Evolutionary conservation across 92 coral and sea anemone genomes (phyloP).

Genomic region (Paramuricea clavata): DNA sequence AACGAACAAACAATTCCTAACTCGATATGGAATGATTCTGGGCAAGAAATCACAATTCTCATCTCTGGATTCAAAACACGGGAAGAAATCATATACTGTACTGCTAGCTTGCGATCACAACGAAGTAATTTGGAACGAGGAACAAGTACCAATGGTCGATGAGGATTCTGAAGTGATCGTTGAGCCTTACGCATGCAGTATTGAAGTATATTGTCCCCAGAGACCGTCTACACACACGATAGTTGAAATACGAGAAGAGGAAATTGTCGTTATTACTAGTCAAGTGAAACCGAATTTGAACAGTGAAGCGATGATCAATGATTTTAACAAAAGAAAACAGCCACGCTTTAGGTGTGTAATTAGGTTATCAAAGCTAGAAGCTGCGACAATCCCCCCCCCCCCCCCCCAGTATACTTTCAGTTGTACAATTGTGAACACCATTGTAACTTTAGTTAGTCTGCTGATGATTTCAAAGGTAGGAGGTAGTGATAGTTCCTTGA

Average conservation of each 20-base stretch:
- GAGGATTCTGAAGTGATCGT: constrained; percentile 26
- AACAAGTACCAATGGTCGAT: neutral
- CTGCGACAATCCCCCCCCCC: too few relatives aligned
- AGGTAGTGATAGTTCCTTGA: too few relatives aligned
- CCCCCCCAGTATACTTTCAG: too few relatives aligned
- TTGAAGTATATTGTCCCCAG: constrained; percentile 33
- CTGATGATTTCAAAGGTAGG: too few relatives aligned
- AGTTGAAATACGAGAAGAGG: constrained; percentile 66
- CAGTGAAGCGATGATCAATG: constrained; percentile 75
- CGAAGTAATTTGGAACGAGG: neutral
- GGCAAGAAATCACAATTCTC: constrained; percentile 68
- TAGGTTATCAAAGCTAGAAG: neutral
- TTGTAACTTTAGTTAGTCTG: too few relatives aligned
- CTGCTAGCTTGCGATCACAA: constrained; percentile 74
- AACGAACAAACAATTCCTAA: constrained; percentile 72
- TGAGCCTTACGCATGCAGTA: constrained; percentile 36
- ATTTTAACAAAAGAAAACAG: constrained; percentile 75
- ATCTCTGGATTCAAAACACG: constrained; percentile 52
- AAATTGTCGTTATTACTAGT: constrained; percentile 78
- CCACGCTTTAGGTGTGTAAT: constrained; percentile 81
- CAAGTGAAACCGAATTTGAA: constrained; percentile 75
- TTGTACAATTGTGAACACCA: too few relatives aligned
- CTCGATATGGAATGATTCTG: constrained; percentile 79
- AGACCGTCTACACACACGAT: constrained; percentile 77
- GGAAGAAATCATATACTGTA: constrained; percentile 70